phyloP scores from a whole-genome alignment of 2,888 invertebrate genomes.

The Scaptomyza reducta region DNA sequence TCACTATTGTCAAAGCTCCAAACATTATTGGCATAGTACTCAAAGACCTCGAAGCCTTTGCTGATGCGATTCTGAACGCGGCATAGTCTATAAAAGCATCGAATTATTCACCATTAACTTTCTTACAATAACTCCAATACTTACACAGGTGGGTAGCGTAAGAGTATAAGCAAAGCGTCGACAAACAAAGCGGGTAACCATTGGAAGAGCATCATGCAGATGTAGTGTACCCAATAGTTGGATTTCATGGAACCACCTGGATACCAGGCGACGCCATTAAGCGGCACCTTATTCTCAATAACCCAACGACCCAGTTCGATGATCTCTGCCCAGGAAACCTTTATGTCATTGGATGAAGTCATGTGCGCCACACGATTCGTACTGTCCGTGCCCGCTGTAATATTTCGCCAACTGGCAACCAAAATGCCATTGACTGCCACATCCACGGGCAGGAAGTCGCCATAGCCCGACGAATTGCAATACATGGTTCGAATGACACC shows the following conservation, averaged over 20 bases:
- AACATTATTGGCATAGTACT: conserved; percentile 96
- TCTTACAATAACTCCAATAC: conserved; percentile 76
- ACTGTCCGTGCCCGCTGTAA: conserved; percentile 65
- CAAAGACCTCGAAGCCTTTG: conserved; percentile 94
- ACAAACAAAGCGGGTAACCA: conserved; percentile 94
- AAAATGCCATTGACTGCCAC: conserved; percentile 89
- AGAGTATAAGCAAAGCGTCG: conserved; percentile 90
- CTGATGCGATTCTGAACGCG: conserved; percentile 92
- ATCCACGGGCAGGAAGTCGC: conserved; percentile 92
- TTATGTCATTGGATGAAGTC: conserved; percentile 92
- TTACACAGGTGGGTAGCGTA: conserved; percentile 95
- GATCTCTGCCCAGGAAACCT: conserved; percentile 94
- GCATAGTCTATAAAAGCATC: conserved; percentile 87
- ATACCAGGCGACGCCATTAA: conserved; percentile 94
- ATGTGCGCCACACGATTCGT: conserved; percentile 88
- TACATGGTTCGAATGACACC: conserved; percentile 96
- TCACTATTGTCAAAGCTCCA: conserved; percentile 94
- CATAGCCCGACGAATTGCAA: conserved; percentile 90
- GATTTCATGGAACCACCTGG: conserved; percentile 95
- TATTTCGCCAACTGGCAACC: conserved; percentile 80
- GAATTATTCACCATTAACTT: background rate
- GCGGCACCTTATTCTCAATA: conserved; percentile 90
- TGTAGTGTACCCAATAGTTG: conserved; percentile 90
- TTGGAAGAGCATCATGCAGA: conserved; percentile 94
- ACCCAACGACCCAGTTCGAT: conserved; percentile 92